A percentile compares a stretch with the other conserved stretches of the same genome.
These are phyloP conservation scores for Chymomyza costata DNA, from an alignment of 1,140 invertebrate species.

Conservation along the genomic window DNA sequence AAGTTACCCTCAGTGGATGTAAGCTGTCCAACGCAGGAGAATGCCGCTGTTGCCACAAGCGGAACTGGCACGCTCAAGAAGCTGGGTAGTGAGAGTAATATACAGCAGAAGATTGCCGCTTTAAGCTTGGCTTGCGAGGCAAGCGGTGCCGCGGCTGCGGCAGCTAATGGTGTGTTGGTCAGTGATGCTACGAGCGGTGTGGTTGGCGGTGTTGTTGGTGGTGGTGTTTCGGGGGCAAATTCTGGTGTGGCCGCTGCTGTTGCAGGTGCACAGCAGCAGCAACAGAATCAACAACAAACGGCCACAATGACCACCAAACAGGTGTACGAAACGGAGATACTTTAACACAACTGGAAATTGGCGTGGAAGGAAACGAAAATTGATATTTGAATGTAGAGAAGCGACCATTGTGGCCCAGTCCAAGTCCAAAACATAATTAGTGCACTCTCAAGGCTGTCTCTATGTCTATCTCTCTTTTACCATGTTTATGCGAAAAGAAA, in stretches of 20 bases:
- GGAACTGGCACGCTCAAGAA: conserved; percentile 83
- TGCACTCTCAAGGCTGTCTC: too few species aligned
- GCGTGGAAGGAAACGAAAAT: conserved; percentile 74
- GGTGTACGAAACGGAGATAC: conserved; percentile 92
- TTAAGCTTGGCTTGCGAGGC: conserved; percentile 52
- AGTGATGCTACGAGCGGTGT: conserved; percentile 70
- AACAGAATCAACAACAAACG: conserved; percentile 17
- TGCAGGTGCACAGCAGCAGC: not conserved
- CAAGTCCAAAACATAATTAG: too few species aligned
- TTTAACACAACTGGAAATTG: conserved; percentile 78
- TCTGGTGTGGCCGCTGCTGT: conserved; percentile 29
- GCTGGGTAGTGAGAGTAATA: conserved; percentile 91
- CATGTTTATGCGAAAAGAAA: too few species aligned
- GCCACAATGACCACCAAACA: conserved; percentile 79
- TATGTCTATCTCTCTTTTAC: too few species aligned
- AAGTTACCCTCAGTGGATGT: conserved; percentile 81
- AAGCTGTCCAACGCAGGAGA: conserved; percentile 68
- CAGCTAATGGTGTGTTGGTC: conserved; percentile 45
- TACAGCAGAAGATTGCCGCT: conserved; percentile 87
- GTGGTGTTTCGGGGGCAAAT: conserved; percentile 31
- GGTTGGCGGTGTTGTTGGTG: conserved; percentile 38
- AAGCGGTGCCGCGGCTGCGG: conserved; percentile 75
- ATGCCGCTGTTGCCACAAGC: conserved; percentile 76
- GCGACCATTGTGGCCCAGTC: too few species aligned
- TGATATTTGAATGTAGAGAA: conserved; percentile 52